Base-by-base conservation (phyloP, 2,113 vertebrate genomes). In the Phocoena phocoena region DNA sequence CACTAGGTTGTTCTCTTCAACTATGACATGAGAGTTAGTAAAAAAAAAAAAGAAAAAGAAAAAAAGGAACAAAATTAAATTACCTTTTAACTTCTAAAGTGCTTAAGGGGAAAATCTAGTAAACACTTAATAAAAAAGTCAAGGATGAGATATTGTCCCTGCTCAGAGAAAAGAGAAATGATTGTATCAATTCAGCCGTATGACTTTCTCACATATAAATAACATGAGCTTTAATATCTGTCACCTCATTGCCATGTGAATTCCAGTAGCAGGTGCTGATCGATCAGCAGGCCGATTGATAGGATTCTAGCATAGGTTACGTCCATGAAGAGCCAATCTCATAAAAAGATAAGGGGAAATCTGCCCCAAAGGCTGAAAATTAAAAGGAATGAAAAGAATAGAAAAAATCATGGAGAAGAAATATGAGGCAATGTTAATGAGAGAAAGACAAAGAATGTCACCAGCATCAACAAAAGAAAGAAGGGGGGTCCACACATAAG, bases 61-160 rank as follows among this genome's bases (percentile, higher is more conserved):
- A 53, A 38, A 15, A 6, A 65, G 13, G 12, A 44, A 41, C 44
- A 97, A 73, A 90, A 95, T 63, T 79, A 74, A 95, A 91, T 91
- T 84, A 84, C 21, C 33, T 71, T 3, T 62, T 65, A 90, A 70
- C 70, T 68, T 96, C 31, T 93, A 80, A 96, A 88, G 62, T 18
- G 47, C 67, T 92, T 85, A 38, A 84, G 47, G 21, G 31, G 31
- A 47, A 71, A 77, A 80, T 63, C 82, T 85, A 84, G 79, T 58
- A 77, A 79, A 83, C 23, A 84, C 17, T n/a, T 88, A 41, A 95
- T 91, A 33, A 74, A 95, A 92, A 88, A 91, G 70, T 68, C 28
- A 80, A 93, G 70, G 65, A 71, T 76, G 58, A 97, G 33, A 58
- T 68, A 95, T 3, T 25, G 25, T 47, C 33, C 4, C 12, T 71